Evolutionary conservation across 2,797 vertebrate genomes (phyloP).

Genomic region (Sphaeramia orbicularis): DNA sequence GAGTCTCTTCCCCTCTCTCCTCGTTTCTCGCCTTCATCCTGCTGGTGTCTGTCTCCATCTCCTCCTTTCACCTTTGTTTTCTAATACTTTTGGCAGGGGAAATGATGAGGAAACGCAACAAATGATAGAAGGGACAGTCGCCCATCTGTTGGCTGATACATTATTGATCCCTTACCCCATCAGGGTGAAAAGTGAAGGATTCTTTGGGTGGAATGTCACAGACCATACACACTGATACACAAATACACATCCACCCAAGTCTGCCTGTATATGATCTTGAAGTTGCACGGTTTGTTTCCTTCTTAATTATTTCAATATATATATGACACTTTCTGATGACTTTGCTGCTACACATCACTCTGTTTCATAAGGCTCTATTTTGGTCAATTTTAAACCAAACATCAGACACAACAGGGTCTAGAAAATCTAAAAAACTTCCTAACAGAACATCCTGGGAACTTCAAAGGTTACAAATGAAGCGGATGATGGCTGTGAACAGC

Average conservation of each 20-base stretch:
- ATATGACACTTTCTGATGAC: constrained; percentile 16
- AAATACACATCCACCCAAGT: constrained; percentile 18
- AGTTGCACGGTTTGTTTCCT: constrained; percentile 22
- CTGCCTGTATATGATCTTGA: not conserved
- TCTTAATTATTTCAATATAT: constrained; percentile 21
- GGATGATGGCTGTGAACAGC: constrained; percentile 26
- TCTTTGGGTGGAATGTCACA: constrained; percentile 40
- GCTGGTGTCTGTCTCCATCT: constrained; percentile 30
- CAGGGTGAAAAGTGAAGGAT: constrained; percentile 72
- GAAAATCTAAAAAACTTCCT: not conserved
- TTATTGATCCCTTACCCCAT: constrained; percentile 79
- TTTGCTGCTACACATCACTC: constrained; percentile 21
- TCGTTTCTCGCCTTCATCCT: constrained; percentile 45
- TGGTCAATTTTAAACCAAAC: constrained; percentile 22
- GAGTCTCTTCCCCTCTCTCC: constrained; percentile 17
- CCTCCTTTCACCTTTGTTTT: constrained; percentile 67
- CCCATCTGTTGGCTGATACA: constrained; percentile 80
- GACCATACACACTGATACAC: constrained; percentile 25
- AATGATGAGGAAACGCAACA: constrained; percentile 71
- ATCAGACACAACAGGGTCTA: not conserved
- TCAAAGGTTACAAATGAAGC: constrained; percentile 50
- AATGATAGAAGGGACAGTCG: constrained; percentile 73
- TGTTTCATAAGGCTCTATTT: constrained; percentile 21
- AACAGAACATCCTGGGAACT: constrained; percentile 8
- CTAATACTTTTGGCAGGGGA: constrained; percentile 58